A percentile compares a stretch with the other conserved stretches of the same genome.
These are phyloP conservation scores for Ammodytes marinus DNA, from an alignment of 2,113 vertebrate genomes.

Conservation along the genomic window DNA sequence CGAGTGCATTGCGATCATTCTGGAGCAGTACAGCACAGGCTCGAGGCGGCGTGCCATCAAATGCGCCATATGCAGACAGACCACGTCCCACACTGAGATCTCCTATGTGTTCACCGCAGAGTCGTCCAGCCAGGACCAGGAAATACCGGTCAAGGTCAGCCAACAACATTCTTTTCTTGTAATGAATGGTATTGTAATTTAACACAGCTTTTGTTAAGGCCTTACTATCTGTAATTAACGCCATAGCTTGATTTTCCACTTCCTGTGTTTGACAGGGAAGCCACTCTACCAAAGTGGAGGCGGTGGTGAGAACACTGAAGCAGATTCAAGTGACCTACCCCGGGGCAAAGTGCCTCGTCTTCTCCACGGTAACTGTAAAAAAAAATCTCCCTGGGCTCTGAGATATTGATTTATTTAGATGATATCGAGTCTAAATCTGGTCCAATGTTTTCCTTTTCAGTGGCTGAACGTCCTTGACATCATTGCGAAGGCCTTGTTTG, in stretches of 20 bases:
- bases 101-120: slow-evolving; percentile 97
- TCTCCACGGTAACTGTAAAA: slow-evolving; percentile 91
- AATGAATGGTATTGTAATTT: not conserved
- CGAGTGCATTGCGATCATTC: slow-evolving; percentile 94
- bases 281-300: slow-evolving; percentile 99
- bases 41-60: slow-evolving; percentile 92
- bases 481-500: slow-evolving; percentile 96
- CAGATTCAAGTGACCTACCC: slow-evolving; percentile 93
- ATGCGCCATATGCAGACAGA: slow-evolving; percentile 98
- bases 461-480: slow-evolving; percentile 98
- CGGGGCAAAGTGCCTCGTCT: slow-evolving; percentile 95
- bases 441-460: slow-evolving; percentile 73
- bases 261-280: slow-evolving; percentile 88
- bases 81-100: slow-evolving; percentile 95
- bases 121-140: slow-evolving; percentile 89
- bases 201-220: not conserved
- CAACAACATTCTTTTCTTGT: not conserved
- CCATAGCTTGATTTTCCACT: not conserved
- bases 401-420: slow-evolving; percentile 4
- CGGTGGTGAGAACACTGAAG: slow-evolving; percentile 95
- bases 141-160: slow-evolving; percentile 93
- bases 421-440: slow-evolving; percentile 26
- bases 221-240: not conserved
- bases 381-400: not conserved
- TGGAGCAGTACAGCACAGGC: slow-evolving; percentile 96